A percentile compares a stretch with the other conserved stretches of the same genome.
Evolutionary conservation across 2,888 invertebrate genomes (phyloP).

Genomic region (Sphaeridia pumilis): DNA sequence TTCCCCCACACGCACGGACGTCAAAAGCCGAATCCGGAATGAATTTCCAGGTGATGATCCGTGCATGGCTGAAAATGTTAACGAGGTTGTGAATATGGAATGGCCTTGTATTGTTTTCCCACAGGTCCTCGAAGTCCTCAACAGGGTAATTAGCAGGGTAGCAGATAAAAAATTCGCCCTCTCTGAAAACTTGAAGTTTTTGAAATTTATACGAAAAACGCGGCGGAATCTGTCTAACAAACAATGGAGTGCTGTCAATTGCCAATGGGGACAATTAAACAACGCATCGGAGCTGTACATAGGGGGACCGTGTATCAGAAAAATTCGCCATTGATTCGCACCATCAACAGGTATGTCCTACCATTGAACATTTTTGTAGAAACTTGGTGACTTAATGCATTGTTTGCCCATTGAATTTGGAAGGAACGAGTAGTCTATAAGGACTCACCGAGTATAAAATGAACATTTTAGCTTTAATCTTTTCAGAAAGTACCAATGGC

Average conservation of each 20-base stretch:
- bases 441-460: too few species aligned
- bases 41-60: too few species aligned
- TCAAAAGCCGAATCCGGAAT: too few species aligned
- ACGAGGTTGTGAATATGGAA: too few species aligned
- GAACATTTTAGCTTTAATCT: too few species aligned
- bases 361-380: neutral
- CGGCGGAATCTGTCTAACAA: slow-evolving; percentile 28
- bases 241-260: slow-evolving; percentile 27
- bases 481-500: too few species aligned
- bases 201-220: slow-evolving; percentile 39
- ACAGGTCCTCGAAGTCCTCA: slow-evolving; percentile 43
- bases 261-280: slow-evolving; percentile 35
- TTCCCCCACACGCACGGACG: too few species aligned
- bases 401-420: too few species aligned
- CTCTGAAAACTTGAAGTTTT: slow-evolving; percentile 62
- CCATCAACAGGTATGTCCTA: slow-evolving; percentile 26
- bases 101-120: neutral
- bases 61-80: too few species aligned
- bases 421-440: too few species aligned
- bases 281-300: slow-evolving; percentile 35
- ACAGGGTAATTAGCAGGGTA: slow-evolving; percentile 54
- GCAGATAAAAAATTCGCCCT: slow-evolving; percentile 61
- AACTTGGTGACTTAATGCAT: too few species aligned
- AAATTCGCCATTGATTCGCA: slow-evolving; percentile 30
- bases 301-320: slow-evolving; percentile 35